A percentile compares a stretch with the other conserved stretches of the same genome.
Evolutionary conservation across 2,113 vertebrate species (phyloP).

Genomic region (Platichthys flesus): DNA sequence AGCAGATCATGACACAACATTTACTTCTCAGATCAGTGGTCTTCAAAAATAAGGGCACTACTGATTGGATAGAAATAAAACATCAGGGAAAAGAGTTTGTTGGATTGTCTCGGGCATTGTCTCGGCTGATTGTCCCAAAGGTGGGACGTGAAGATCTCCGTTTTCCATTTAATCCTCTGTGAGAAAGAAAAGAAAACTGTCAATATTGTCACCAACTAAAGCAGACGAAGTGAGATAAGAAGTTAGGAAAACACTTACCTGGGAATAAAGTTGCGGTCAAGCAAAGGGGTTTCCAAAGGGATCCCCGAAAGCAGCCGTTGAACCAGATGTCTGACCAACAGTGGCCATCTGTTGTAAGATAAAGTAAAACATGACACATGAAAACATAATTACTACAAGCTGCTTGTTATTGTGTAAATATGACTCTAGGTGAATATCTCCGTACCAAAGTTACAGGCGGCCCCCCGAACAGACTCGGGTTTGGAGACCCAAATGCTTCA

Average conservation of each 20-base stretch:
- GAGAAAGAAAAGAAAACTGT: not conserved
- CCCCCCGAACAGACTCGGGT: slow-evolving; percentile 74
- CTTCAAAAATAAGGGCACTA: slow-evolving; percentile 56
- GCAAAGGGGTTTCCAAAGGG: slow-evolving; percentile 92
- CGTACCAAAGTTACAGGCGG: slow-evolving; percentile 79
- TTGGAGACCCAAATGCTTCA: slow-evolving; percentile 81
- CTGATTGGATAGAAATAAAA: slow-evolving; percentile 48
- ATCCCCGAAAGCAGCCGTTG: slow-evolving; percentile 81
- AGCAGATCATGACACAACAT: slow-evolving; percentile 70
- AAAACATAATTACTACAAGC: not conserved
- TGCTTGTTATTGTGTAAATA: not conserved
- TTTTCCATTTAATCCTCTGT: slow-evolving; percentile 48
- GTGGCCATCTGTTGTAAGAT: slow-evolving; percentile 43
- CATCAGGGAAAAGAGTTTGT: slow-evolving; percentile 28
- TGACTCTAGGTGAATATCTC: not conserved
- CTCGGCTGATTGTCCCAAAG: slow-evolving; percentile 38
- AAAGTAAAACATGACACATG: not conserved
- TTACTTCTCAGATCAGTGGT: slow-evolving; percentile 66
- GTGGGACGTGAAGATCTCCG: slow-evolving; percentile 25
- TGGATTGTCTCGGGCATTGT: slow-evolving; percentile 60
- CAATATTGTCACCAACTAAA: not conserved
- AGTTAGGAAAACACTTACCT: slow-evolving; percentile 36
- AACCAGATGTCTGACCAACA: slow-evolving; percentile 57
- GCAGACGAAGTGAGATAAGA: not conserved
- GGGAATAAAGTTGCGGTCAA: slow-evolving; percentile 71